Percentiles rank a stretch among this genome's conserved stretches.
phyloP scores from a whole-genome alignment of 1,140 invertebrate species.

The Phymastichus coffea region DNA sequence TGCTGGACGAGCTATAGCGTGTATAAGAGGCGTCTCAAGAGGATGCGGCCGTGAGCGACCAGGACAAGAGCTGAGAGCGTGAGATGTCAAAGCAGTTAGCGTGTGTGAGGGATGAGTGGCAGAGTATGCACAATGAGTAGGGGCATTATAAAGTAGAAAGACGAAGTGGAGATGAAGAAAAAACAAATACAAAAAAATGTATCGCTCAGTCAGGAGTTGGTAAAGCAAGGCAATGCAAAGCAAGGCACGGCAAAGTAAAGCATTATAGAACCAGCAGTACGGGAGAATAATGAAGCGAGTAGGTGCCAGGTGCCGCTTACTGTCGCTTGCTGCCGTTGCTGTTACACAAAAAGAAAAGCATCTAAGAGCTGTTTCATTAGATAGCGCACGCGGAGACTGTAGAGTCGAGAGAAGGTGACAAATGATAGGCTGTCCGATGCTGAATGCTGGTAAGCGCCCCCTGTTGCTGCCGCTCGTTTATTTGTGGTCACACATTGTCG shows the following conservation, averaged over 20 bases:
- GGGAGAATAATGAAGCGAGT: conserved; percentile 42
- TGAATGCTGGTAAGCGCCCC: conserved; percentile 55
- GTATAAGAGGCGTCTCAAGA: not conserved
- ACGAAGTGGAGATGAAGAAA: not conserved
- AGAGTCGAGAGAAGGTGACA: conserved; percentile 44
- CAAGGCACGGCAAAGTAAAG: no score
- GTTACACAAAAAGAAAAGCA: conserved; percentile 43
- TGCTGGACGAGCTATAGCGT: no score
- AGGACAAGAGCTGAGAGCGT: no score
- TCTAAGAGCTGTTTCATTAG: conserved; percentile 58
- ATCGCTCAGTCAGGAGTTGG: conserved; percentile 1
- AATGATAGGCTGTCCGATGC: conserved; percentile 53
- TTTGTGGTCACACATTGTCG: conserved; percentile 56
- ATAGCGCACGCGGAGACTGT: conserved; percentile 47
- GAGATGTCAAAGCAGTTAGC: conserved; percentile 17
- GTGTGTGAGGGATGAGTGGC: no score
- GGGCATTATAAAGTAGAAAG: no score
- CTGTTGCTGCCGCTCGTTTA: conserved; percentile 56
- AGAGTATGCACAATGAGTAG: no score
- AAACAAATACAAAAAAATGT: no score
- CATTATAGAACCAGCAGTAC: no score
- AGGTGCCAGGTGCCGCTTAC: conserved; percentile 42
- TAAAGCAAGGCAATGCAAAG: no score
- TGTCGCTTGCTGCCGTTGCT: no score
- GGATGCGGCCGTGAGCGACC: no score